Evolutionary conservation across 2,797 vertebrate species (phyloP).

Genomic region (Uromys caudimaculatus): DNA sequence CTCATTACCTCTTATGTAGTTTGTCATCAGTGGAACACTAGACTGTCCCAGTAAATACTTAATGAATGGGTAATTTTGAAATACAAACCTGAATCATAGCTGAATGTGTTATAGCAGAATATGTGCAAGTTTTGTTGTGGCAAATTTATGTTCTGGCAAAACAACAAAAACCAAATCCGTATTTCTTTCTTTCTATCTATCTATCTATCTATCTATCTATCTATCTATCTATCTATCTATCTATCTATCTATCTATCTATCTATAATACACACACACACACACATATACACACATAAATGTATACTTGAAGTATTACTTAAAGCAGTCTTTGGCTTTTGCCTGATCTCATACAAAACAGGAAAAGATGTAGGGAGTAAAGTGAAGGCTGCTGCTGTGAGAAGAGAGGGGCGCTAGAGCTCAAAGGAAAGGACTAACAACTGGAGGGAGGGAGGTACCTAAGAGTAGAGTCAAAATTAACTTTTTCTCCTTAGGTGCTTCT

Average conservation of each 20-base stretch:
- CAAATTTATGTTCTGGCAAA: slow-evolving; percentile 10
- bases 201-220: no score
- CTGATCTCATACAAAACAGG: neutral
- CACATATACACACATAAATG: neutral
- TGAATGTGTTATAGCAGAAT: neutral
- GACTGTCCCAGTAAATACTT: neutral
- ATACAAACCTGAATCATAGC: neutral
- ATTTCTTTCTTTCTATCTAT: no score
- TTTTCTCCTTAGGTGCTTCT: neutral
- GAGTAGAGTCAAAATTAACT: neutral
- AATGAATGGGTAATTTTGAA: slow-evolving; percentile 19
- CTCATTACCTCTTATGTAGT: neutral
- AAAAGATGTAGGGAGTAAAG: neutral
- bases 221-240: no score
- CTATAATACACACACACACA: no score
- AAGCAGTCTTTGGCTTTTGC: neutral
- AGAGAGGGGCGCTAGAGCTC: neutral
- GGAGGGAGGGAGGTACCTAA: neutral
- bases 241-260: no score
- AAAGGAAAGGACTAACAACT: neutral
- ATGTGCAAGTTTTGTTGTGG: slow-evolving; percentile 6
- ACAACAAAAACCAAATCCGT: neutral
- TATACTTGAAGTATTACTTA: slow-evolving; percentile 13
- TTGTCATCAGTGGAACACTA: neutral
- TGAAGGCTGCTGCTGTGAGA: neutral